phyloP scores from a whole-genome alignment of 1,140 invertebrate species.

The Apis cerana region DNA sequence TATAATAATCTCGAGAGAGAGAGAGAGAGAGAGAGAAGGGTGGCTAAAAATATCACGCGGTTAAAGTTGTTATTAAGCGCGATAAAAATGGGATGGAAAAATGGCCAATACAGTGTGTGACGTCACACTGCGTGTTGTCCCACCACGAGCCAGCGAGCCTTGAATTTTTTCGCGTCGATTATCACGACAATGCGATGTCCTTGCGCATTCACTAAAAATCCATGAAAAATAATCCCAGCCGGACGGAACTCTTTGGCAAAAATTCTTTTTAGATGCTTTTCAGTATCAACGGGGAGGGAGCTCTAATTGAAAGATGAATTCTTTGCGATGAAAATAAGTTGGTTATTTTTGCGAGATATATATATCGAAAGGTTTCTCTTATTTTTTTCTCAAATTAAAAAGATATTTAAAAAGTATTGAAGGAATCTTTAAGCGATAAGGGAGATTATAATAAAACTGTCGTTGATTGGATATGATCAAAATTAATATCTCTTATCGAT shows the following conservation, averaged over 20 bases:
- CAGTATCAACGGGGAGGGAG: background rate
- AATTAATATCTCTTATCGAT: too few relatives aligned
- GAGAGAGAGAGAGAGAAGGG: background rate
- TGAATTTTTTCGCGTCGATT: background rate
- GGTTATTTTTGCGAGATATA: too few relatives aligned
- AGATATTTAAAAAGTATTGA: too few relatives aligned
- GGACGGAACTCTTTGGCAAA: background rate
- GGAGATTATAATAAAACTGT: too few relatives aligned
- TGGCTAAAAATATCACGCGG: constrained; percentile 20
- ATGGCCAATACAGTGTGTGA: background rate
- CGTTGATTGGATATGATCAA: too few relatives aligned
- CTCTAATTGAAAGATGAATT: background rate
- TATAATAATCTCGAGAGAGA: constrained; percentile 34
- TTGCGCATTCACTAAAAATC: background rate
- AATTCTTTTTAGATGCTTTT: background rate
- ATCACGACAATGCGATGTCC: background rate
- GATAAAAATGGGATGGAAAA: constrained; percentile 32
- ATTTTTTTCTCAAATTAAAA: too few relatives aligned
- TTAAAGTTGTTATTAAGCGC: constrained; percentile 9
- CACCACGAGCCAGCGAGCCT: background rate
- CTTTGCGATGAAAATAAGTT: too few relatives aligned
- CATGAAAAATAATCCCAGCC: background rate
- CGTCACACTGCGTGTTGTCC: background rate
- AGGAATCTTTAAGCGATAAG: too few relatives aligned
- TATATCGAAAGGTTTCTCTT: too few relatives aligned